phyloP scores from a whole-genome alignment of 2,888 invertebrate species.

The Macrosiphum euphorbiae region DNA sequence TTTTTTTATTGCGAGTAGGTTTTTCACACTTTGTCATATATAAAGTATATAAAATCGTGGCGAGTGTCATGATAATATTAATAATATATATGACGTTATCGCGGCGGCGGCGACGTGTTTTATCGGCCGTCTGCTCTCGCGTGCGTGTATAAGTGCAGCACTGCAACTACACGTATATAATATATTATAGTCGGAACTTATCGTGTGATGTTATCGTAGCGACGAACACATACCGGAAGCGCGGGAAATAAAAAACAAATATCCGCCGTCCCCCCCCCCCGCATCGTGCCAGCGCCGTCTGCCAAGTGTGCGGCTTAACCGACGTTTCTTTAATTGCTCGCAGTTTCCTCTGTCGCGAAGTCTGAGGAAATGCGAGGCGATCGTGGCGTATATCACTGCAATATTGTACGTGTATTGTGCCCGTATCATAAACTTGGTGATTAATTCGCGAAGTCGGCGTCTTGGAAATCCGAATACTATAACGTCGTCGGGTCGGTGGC shows the following conservation, averaged over 20 bases:
- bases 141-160: background rate
- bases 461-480: constrained; percentile 28
- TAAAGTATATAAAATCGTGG: background rate
- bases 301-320: background rate
- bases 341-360: constrained; percentile 23
- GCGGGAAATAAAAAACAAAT: constrained; percentile 1
- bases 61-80: background rate
- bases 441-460: constrained; percentile 28
- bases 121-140: background rate
- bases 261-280: background rate
- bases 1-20: background rate
- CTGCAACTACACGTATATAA: background rate
- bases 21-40: background rate
- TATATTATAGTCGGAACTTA: background rate
- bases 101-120: background rate
- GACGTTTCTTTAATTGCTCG: constrained; percentile 18
- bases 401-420: background rate
- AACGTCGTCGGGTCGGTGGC: background rate
- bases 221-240: background rate
- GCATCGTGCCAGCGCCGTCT: background rate
- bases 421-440: background rate
- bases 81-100: background rate
- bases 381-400: background rate
- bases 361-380: constrained; percentile 38
- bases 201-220: background rate